phyloP scores from a whole-genome alignment of 2,888 invertebrate genomes.

The Aleiodes alternator region DNA sequence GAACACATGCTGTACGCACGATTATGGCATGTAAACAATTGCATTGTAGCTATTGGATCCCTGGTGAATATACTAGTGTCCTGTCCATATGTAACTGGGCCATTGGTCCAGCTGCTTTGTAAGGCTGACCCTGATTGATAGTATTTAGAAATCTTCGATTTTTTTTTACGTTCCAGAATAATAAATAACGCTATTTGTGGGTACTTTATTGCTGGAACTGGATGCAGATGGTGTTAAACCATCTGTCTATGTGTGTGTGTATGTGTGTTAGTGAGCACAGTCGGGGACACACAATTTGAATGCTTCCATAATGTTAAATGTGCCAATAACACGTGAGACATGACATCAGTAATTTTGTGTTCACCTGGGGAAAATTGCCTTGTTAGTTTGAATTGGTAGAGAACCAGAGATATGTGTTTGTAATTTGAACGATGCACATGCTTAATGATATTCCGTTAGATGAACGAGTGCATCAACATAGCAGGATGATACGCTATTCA shows the following conservation, averaged over 20 bases:
- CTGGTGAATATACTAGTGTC: not conserved
- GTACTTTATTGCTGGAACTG: too few relatives aligned
- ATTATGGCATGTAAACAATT: constrained; percentile 13
- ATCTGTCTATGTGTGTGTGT: not conserved
- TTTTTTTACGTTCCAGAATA: too few relatives aligned
- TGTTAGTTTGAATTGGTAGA: constrained; percentile 24
- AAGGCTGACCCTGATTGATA: too few relatives aligned
- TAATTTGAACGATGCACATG: too few relatives aligned
- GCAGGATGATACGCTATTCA: too few relatives aligned
- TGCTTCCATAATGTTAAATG: constrained; percentile 16
- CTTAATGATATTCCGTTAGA: too few relatives aligned
- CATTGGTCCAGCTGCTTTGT: not conserved
- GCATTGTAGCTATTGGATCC: too few relatives aligned
- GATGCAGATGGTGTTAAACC: constrained; percentile 2
- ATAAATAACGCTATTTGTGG: too few relatives aligned
- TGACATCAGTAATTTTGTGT: constrained; percentile 1
- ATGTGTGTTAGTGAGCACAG: not conserved
- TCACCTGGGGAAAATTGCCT: constrained; percentile 20
- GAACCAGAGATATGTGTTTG: too few relatives aligned
- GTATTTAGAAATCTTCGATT: too few relatives aligned
- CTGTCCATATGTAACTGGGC: not conserved
- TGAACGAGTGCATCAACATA: too few relatives aligned
- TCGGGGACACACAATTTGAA: not conserved
- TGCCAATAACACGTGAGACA: constrained; percentile 21
- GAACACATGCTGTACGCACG: constrained; percentile 16